Base-by-base conservation (phyloP, 2,888 invertebrate genomes). In the Pheosia tremula region DNA sequence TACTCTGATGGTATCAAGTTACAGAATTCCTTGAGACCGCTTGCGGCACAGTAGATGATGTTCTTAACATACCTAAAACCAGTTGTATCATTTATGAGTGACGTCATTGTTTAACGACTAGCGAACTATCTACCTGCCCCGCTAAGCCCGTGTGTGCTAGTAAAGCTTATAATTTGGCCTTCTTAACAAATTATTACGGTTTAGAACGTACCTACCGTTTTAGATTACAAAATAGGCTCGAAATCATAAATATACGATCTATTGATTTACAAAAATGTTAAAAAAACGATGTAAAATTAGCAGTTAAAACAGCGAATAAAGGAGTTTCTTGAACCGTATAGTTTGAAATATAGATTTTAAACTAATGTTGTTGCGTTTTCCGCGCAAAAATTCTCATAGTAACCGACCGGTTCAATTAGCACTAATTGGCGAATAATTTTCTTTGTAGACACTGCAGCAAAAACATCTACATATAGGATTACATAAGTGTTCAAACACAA, bases 401-500 rank as follows among this genome's bases (percentile, higher is more conserved):
- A 47, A 47, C n/a, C 41, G 10, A 4, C 47, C n/a, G n/a, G n/a
- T 47, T 47, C 11, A n/a, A 47, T 47, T n/a, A 47, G 47, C 47
- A 47, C n/a, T 47, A 1, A 47, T 5, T n/a, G n/a, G 47, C 47
- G 47, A 47, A 47, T 3, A 10, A 41, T 41, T 41, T 41, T 47
- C 7, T 47, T 47, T 47, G 45, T 47, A 47, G 45, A 47, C 11
- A 47, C 11, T 5, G 11, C 6, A 11, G 11, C 11, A 47, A 11
- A 47, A 47, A 47, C 3, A 47, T 3, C 4, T 11, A 47, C 45
- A 47, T n/a, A 47, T 47, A 9, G 6, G n/a, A 47, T 47, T 47
- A n/a, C 47, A 47, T 47, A 47, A 47, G 47, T 47, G 45, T 47
- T 47, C 47, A 47, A 47, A 47, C 47, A 47, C n/a, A n/a, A n/a